Evolutionary conservation across 2,113 vertebrate genomes (phyloP).

Genomic region (Glareola pratincola): DNA sequence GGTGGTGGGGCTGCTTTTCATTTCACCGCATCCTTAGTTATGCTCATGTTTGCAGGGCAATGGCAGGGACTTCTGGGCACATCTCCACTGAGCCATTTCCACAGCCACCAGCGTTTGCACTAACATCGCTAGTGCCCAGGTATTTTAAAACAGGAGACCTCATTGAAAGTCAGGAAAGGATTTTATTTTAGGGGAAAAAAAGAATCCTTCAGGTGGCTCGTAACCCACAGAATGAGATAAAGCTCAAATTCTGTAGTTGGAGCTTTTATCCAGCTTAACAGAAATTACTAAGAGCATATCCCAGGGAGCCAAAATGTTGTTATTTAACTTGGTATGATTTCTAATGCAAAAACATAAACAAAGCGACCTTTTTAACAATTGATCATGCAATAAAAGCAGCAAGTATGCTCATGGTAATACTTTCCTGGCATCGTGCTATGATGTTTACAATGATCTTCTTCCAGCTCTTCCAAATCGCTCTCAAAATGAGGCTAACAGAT

Average conservation of each 20-base stretch:
- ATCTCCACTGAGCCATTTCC: neutral
- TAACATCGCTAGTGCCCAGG: neutral
- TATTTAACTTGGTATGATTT: neutral
- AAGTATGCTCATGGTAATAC: neutral
- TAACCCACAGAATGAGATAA: neutral
- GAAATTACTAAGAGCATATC: neutral
- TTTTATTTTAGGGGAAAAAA: neutral
- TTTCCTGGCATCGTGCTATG: neutral
- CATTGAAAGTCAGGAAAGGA: neutral
- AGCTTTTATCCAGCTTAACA: neutral
- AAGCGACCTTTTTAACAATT: neutral
- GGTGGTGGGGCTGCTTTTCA: neutral
- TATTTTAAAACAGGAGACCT: neutral
- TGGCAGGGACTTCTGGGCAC: neutral
- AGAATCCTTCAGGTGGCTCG: neutral
- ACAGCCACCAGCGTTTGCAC: neutral
- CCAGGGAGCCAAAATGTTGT: neutral
- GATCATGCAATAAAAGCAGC: neutral
- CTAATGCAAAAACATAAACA: neutral
- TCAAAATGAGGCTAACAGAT: neutral
- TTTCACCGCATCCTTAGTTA: neutral
- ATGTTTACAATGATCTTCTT: neutral
- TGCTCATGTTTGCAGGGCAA: neutral
- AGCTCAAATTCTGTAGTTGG: neutral
- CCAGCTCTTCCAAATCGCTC: neutral